Conservation (phyloP, 2,797 vertebrate species). For the Arctocebus calabarensis region DNA sequence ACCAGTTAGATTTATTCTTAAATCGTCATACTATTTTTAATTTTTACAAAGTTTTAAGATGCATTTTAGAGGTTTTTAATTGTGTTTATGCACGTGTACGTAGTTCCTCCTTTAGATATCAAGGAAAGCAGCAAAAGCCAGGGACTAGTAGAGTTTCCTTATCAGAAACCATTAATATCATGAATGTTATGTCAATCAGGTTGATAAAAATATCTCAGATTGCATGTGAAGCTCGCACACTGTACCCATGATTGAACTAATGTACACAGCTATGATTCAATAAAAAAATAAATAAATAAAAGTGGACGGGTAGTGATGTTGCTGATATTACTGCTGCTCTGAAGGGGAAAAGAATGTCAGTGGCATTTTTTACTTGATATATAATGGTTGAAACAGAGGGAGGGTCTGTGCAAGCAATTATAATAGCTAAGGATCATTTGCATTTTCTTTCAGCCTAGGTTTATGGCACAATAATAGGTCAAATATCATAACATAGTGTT, state of each 20-base stretch:
- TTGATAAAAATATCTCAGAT: too few species aligned
- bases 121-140: background rate
- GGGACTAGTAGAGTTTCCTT: background rate
- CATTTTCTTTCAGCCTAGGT: background rate
- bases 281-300: too few species aligned
- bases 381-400: background rate
- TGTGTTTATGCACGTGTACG: background rate
- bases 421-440: background rate
- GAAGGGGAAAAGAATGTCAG: background rate
- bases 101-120: background rate
- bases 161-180: background rate
- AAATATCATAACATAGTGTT: background rate
- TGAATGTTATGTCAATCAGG: too few species aligned
- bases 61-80: background rate
- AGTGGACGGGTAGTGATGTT: background rate
- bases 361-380: background rate
- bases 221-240: too few species aligned
- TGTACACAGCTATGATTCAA: too few species aligned
- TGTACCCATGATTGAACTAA: too few species aligned
- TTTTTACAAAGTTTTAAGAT: background rate
- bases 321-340: rapidly evolving
- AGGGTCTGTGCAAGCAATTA: background rate
- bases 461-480: background rate
- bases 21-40: background rate
- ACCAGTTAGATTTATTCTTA: background rate